Evolutionary conservation across 2,797 vertebrate species (phyloP).

Genomic region (Synanceia verrucosa): DNA sequence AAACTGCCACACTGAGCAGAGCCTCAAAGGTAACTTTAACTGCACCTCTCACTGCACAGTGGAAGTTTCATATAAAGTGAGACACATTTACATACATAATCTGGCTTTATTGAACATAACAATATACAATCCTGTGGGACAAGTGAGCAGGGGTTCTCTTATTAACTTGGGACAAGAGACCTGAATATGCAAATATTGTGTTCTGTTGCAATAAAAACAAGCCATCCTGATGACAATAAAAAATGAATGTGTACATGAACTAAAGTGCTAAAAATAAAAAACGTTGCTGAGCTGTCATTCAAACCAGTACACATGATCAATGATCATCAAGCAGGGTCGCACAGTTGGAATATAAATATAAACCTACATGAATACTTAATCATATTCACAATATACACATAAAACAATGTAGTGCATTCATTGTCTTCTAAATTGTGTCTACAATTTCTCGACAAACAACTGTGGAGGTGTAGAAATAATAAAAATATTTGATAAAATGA

Average conservation of each 20-base stretch:
- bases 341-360: conserved; percentile 49
- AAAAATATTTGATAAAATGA: conserved; percentile 21
- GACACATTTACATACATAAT: conserved; percentile 47
- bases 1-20: conserved; percentile 2
- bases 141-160: conserved; percentile 39
- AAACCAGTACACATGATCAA: conserved; percentile 32
- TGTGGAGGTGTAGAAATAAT: not conserved
- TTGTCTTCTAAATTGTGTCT: conserved; percentile 45
- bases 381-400: conserved; percentile 68
- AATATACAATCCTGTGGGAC: conserved; percentile 60
- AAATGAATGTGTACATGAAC: conserved; percentile 38
- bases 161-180: conserved; percentile 42
- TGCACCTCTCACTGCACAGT: not conserved
- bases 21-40: not conserved
- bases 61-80: conserved; percentile 16
- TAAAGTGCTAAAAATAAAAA: conserved; percentile 32
- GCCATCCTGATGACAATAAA: conserved; percentile 23
- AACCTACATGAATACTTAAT: conserved; percentile 43
- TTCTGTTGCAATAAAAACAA: conserved; percentile 46
- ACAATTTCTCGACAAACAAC: conserved; percentile 34
- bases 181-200: conserved; percentile 53
- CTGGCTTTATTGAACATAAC: conserved; percentile 66
- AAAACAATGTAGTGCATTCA: conserved; percentile 49
- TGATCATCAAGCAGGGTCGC: conserved; percentile 50
- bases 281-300: conserved; percentile 35